These are phyloP conservation scores for Sylvilagus bachmani DNA, from an alignment of 2,113 vertebrate species.

Conservation along the genomic window DNA sequence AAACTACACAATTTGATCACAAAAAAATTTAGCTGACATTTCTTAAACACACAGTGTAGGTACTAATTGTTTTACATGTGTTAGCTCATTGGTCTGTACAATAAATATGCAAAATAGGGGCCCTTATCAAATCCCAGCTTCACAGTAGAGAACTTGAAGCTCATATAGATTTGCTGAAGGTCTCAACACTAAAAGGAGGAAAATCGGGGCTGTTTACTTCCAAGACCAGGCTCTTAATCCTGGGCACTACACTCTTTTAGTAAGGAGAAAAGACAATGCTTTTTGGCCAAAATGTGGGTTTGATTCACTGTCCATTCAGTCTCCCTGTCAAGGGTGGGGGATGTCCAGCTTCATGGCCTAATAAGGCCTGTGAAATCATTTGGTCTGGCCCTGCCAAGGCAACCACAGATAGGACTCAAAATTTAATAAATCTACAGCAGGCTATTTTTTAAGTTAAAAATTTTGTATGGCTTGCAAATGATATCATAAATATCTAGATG, in stretches of 20 bases:
- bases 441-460: too few species aligned
- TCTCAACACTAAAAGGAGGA: neutral
- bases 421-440: too few species aligned
- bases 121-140: neutral
- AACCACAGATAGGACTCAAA: too few species aligned
- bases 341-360: too few species aligned
- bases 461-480: too few species aligned
- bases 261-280: neutral
- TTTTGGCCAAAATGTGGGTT: neutral
- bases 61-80: neutral
- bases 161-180: neutral
- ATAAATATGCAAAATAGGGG: neutral
- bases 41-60: neutral
- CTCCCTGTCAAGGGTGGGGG: neutral
- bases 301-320: neutral
- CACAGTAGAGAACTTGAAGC: neutral
- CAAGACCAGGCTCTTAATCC: neutral
- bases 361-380: too few species aligned
- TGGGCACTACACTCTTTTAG: neutral
- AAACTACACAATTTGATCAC: slow-evolving; percentile 26
- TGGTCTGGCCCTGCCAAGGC: too few species aligned
- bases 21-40: neutral
- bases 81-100: neutral
- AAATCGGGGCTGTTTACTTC: neutral
- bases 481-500: too few species aligned